Evolutionary conservation across 1,140 invertebrate genomes (phyloP), one percentile per base, ranked within the genome.

Genomic region (Ylistrum balloti): DNA sequence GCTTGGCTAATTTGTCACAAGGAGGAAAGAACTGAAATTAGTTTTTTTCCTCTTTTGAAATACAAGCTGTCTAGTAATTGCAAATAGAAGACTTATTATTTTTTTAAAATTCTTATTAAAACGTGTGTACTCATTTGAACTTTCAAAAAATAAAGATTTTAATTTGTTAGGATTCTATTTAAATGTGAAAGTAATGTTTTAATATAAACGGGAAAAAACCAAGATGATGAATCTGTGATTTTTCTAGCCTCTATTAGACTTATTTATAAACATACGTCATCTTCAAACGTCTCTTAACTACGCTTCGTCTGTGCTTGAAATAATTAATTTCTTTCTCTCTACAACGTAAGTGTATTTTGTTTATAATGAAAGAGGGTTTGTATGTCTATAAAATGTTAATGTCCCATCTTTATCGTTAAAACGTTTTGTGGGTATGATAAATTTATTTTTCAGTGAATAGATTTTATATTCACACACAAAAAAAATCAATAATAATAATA

Each of bases 41-140:
- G 56, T 74, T 74, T n/a, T 56, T 74, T 74, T n/a, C 56, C 56
- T 74, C n/a, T n/a, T 74, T n/a, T 74, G 56, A 74, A 28, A n/a
- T n/a, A n/a, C n/a, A n/a, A 74, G 2, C 9, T 9, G 17, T 74
- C 9, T 74, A 11, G 22, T 28, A n/a, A 17, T 74, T 5, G n/a
- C n/a, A 28, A 74, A 28, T n/a, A 74, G 56, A 74, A 11, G 28
- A 3, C 28, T 22, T 74, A n/a, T 74, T 28, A 28, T n/a, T 74
- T n/a, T 28, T 74, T 74, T 17, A 74, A n/a, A 2, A 28, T 74
- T 74, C 56, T 74, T 74, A 17, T 74, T 74, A 74, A 74, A n/a
- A 28, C 56, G 56, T 74, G n/a, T 74, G 56, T 74, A 74, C 56
- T 7, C 5, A 74, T 74, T 28, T 74, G 56, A 74, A 74, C 56